Percentiles rank a stretch among this genome's conserved stretches.
Conservation (phyloP, 2,888 invertebrate genomes). For the Acleris emargana region DNA sequence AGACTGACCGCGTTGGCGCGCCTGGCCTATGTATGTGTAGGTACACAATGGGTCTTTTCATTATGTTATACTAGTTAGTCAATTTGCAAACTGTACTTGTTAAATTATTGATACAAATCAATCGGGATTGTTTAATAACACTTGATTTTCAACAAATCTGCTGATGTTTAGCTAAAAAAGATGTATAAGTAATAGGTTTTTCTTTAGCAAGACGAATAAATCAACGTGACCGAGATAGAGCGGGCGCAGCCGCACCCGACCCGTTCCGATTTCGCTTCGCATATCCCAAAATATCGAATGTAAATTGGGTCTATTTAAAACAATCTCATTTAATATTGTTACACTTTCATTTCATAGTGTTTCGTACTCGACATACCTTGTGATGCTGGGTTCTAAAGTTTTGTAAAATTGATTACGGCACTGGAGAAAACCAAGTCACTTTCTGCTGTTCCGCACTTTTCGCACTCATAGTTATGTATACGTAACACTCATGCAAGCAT, state of each 20-base stretch:
- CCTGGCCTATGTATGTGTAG: too few species aligned
- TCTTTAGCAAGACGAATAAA: conserved; percentile 48
- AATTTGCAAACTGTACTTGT: too few species aligned
- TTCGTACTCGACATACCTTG: background rate
- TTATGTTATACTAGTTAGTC: too few species aligned
- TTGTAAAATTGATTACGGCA: conserved; percentile 26
- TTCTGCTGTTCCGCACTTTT: conserved; percentile 39
- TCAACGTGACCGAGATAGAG: conserved; percentile 77
- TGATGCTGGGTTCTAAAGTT: background rate
- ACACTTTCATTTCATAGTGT: background rate
- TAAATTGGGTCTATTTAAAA: conserved; percentile 42
- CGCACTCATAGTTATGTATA: conserved; percentile 45
- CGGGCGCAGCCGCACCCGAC: conserved; percentile 73
- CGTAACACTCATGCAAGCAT: conserved; percentile 59
- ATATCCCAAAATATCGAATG: conserved; percentile 80
- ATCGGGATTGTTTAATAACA: too few species aligned
- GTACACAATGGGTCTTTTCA: too few species aligned
- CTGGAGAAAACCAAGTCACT: conserved; percentile 45
- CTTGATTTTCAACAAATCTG: too few species aligned
- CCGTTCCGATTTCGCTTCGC: conserved; percentile 69
- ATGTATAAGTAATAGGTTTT: too few species aligned
- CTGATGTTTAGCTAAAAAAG: too few species aligned
- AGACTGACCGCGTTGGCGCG: too few species aligned
- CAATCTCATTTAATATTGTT: conserved; percentile 4
- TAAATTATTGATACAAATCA: too few species aligned